A percentile compares a stretch with the other conserved stretches of the same genome.
These are phyloP conservation scores for Clanis bilineata DNA, from an alignment of 2,888 invertebrate genomes.

Conservation along the genomic window DNA sequence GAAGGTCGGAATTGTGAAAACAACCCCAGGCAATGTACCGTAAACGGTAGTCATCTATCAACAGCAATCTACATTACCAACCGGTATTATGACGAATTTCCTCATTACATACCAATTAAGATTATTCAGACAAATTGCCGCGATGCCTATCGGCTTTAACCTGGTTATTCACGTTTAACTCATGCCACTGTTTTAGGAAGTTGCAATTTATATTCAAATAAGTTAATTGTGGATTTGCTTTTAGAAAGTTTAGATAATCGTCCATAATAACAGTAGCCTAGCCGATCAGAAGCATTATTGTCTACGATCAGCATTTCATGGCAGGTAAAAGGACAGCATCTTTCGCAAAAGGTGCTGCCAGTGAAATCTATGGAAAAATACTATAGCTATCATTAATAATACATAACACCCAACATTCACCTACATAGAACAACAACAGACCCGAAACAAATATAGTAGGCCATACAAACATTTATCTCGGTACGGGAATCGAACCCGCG, in stretches of 20 bases:
- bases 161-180: conserved; percentile 27
- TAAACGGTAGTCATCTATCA: background rate
- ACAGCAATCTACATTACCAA: background rate
- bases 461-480: too few relatives aligned
- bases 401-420: too few relatives aligned
- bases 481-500: too few relatives aligned
- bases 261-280: too few relatives aligned
- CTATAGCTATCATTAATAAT: too few relatives aligned
- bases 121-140: conserved; percentile 35
- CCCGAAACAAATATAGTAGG: too few relatives aligned
- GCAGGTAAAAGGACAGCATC: too few relatives aligned
- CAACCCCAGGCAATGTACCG: background rate
- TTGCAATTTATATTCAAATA: conserved; percentile 17
- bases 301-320: background rate
- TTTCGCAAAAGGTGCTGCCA: too few relatives aligned
- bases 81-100: conserved; percentile 24
- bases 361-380: too few relatives aligned
- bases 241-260: background rate
- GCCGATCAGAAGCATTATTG: too few relatives aligned
- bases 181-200: background rate
- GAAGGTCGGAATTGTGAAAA: conserved; percentile 2
- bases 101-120: conserved; percentile 29
- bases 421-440: too few relatives aligned
- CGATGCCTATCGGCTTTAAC: conserved; percentile 34
- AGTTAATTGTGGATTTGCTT: background rate